phyloP scores from a whole-genome alignment of 2,113 vertebrate genomes.

The Bubo blakistoni region DNA sequence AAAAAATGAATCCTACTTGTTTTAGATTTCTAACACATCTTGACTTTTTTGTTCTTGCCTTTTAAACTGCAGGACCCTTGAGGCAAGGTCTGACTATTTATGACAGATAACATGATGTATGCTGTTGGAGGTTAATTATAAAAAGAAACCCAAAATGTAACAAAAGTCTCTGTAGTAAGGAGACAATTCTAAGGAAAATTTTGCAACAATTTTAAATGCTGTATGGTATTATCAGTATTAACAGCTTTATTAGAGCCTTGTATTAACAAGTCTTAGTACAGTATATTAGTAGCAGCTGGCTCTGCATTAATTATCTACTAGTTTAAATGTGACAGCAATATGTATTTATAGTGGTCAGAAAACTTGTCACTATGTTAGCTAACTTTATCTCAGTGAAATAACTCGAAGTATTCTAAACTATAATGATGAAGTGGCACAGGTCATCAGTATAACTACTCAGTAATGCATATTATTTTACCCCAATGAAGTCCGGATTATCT shows the following conservation, averaged over 20 bases:
- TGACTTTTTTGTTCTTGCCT: background rate
- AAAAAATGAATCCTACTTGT: background rate
- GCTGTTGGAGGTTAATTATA: background rate
- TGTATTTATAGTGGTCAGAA: constrained; percentile 49
- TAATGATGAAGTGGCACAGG: background rate
- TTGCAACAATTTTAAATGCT: background rate
- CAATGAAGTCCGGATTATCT: background rate
- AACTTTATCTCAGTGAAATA: constrained; percentile 14
- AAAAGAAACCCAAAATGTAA: background rate
- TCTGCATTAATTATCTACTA: constrained; percentile 61
- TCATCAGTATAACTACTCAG: background rate
- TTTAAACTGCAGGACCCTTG: background rate
- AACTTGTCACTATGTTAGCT: constrained; percentile 36
- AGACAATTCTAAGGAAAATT: background rate
- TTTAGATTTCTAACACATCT: background rate
- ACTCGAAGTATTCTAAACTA: background rate
- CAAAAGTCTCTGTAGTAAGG: background rate
- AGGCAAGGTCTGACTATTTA: constrained; percentile 4
- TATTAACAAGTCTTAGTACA: constrained; percentile 48
- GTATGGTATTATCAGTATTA: constrained; percentile 21
- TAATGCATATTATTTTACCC: background rate
- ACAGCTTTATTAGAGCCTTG: constrained; percentile 41
- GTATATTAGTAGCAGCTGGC: constrained; percentile 48
- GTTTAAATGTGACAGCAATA: constrained; percentile 42
- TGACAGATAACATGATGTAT: background rate